Base-by-base conservation (phyloP, 2,888 invertebrate genomes). In the Congeria kusceri region DNA sequence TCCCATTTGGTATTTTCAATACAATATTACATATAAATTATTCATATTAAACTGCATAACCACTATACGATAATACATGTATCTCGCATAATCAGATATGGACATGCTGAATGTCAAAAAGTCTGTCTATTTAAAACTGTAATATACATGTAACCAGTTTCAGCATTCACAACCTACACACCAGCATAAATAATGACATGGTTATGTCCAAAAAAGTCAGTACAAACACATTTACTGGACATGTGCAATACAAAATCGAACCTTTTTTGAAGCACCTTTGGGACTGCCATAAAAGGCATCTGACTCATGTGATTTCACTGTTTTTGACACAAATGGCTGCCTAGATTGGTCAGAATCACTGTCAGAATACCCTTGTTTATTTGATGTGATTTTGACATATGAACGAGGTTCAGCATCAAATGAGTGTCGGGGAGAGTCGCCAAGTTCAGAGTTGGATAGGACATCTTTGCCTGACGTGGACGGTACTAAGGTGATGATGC, bases 171-270 rank as follows among this genome's bases (percentile, higher is more conserved):
- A 56, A 56, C n/a, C 23, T 7, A n/a, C 56, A 1, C 11, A 56
- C n/a, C 56, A 25, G 23, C n/a, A 56, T 11, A 25, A 25, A 9
- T 1, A 20, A 2, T 25, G 1, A 9, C 39, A 39, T 32, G 32
- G 32, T 7, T 39, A 39, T 39, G 39, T 15, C 39, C n/a, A 13
- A 39, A 39, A 39, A 39, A 9, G 39, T 39, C 1, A 39, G 39
- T 13, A 39, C n/a, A 39, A 39, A 9, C 53, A 11, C 5, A 11
- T 5, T 25, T 53, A 23, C 18, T 53, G 25, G 1, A 56, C 64
- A 13, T 39, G 28, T 49, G 67, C 61, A 20, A 62, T 47, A 66
- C 62, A 67, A 46, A 74, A 74, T 23, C 73, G 46, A 9, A 74
- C 73, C 25, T 53, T 57, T 29, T 74, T 74, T 46, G 62, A 20